These are phyloP conservation scores for Temnopleurus reevesii DNA, from an alignment of 53 echinoderm and acorn worm species.

Conservation along the genomic window DNA sequence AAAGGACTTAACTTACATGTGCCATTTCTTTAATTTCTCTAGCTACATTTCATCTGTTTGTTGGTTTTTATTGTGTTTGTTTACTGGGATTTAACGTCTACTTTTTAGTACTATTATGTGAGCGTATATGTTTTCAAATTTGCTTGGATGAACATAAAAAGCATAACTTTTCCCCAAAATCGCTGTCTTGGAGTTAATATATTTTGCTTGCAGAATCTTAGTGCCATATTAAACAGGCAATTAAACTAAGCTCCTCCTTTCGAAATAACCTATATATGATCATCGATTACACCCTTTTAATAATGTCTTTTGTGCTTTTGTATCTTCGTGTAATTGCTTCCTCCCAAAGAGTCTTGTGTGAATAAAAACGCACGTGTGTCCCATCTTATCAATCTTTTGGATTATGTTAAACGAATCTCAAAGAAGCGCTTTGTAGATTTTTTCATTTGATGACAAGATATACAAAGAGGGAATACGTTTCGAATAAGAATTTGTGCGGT, in stretches of 20 bases:
- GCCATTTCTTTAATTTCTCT: no score
- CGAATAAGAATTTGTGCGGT: neutral
- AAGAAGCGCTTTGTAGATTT: neutral
- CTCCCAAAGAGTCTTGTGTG: neutral
- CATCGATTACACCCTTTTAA: neutral
- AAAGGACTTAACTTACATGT: no score
- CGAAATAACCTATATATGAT: neutral
- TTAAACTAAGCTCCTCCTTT: neutral
- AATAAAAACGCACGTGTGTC: neutral
- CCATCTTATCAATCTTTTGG: neutral
- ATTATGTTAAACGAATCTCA: neutral
- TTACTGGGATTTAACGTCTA: no score
- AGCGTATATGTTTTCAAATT: no score
- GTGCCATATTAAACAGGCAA: no score
- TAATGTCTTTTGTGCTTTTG: neutral
- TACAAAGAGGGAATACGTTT: neutral
- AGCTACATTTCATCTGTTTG: no score
- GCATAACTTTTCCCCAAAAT: no score
- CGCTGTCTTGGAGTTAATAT: no score
- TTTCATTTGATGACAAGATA: neutral
- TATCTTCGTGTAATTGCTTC: neutral
- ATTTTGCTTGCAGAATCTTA: no score
- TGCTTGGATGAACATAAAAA: no score
- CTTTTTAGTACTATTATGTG: no score
- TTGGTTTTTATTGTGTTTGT: no score